Percentiles rank a stretch among this genome's conserved stretches.
phyloP scores from a whole-genome alignment of 1,140 invertebrate species.

The Elysia chlorotica region DNA sequence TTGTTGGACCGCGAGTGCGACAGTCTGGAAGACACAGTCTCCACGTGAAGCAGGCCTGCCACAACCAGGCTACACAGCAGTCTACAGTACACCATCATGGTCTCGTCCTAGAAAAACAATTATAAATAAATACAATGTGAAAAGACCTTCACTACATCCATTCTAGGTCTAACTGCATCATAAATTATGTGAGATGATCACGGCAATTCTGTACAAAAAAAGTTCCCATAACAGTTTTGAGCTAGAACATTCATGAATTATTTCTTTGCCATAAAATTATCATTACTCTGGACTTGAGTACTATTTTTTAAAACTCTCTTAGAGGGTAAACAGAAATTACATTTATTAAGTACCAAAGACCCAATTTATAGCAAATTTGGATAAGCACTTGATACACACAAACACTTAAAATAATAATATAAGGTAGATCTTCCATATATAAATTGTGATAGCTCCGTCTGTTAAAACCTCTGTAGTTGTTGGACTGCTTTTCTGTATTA shows the following conservation, averaged over 20 bases:
- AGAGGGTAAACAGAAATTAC: too few relatives aligned
- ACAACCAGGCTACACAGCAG: neutral
- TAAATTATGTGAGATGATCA: neutral
- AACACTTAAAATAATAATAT: neutral
- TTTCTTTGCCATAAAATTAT: too few relatives aligned
- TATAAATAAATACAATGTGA: neutral
- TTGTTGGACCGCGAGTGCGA: neutral
- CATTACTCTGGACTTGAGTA: too few relatives aligned
- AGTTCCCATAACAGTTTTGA: neutral
- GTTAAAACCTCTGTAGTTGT: too few relatives aligned
- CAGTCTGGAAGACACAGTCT: constrained; percentile 1
- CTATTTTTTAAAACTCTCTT: too few relatives aligned
- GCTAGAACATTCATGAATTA: neutral
- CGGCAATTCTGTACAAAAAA: neutral
- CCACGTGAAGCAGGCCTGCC: neutral
- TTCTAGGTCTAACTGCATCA: neutral
- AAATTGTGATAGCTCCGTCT: neutral
- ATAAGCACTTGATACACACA: too few relatives aligned
- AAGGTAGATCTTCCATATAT: neutral
- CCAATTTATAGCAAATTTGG: too few relatives aligned
- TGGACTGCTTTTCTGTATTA: too few relatives aligned
- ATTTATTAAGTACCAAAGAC: too few relatives aligned
- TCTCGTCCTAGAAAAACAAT: constrained; percentile 6
- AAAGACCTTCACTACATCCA: neutral
- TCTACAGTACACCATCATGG: constrained; percentile 8